Evolutionary conservation across 2,888 invertebrate species (phyloP).

Genomic region (Campopleginae sp.): DNA sequence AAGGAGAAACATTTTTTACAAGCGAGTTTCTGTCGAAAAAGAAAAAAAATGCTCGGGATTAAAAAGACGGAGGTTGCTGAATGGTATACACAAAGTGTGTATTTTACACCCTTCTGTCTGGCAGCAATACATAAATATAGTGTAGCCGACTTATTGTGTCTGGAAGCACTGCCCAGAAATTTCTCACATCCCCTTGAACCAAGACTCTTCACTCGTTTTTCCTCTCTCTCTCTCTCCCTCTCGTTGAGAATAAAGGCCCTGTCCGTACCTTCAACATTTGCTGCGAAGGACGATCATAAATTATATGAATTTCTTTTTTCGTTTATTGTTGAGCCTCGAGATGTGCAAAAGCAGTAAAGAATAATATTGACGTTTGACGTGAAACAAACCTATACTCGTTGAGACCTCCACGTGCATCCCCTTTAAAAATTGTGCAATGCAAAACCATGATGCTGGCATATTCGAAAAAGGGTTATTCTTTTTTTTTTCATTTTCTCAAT

Average conservation of each 20-base stretch:
- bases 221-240: slow-evolving; percentile 23
- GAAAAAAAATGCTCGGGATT: background rate
- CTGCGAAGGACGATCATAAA: slow-evolving; percentile 64
- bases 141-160: slow-evolving; percentile 25
- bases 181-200: slow-evolving; percentile 17
- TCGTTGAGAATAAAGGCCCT: slow-evolving; percentile 13
- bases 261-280: slow-evolving; percentile 50
- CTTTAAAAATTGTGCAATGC: background rate
- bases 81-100: background rate
- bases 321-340: background rate
- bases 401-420: background rate
- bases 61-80: slow-evolving; percentile 2
- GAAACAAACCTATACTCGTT: slow-evolving; percentile 49
- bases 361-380: slow-evolving; percentile 65
- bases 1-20: background rate
- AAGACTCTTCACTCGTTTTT: background rate
- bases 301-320: slow-evolving; percentile 58
- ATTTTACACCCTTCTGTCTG: slow-evolving; percentile 11
- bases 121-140: slow-evolving; percentile 30
- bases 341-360: slow-evolving; percentile 48
- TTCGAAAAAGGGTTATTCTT: background rate
- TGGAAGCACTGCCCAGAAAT: slow-evolving; percentile 45
- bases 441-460: background rate
- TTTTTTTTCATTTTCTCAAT: background rate
- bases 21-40: background rate